Evolutionary conservation across 2,113 vertebrate species (phyloP), one percentile per base, ranked within the genome.

Genomic region (Trichechus manatus): DNA sequence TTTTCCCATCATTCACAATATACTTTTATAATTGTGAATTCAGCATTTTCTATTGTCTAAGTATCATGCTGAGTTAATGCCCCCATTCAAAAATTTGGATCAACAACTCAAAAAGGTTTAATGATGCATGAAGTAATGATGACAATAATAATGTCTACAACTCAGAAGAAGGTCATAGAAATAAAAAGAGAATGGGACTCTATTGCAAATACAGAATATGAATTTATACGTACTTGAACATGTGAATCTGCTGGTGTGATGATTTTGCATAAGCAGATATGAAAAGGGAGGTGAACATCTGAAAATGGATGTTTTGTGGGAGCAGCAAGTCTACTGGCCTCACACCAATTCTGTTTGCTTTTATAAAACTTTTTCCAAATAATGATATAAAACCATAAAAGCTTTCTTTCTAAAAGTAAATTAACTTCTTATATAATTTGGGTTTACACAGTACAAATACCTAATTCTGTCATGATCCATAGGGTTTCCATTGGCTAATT

Each of bases 81-180:
- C 25, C 47, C 20, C 9, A n/a, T 89, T 87, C 87, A 82, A 86
- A 95, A 92, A 91, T 95, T 78, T 93, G 74, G 74, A 86, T 91
- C 95, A 92, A 44, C 61, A n/a, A 23, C 36, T 94, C 91, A 63
- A 63, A 96, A 91, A 88, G 91, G 1, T 29, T 90, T 87, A 93
- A n/a, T 88, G 94, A 90, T 50, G 72, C 77, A 74, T 97, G 88
- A 95, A 80, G 84, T 83, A 96, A 90, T 77, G 33, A 78, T 74
- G 86, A 91, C 44, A 80, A 86, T 90, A 80, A 95, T 87, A 87
- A 93, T 84, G 86, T 93, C 87, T 78, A 81, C 29, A 85, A 78
- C 39, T 74, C 44, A 47, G 72, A 91, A 47, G 78, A 91, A 92
- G 17, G 39, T 89, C 90, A 96, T 44, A 47, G 44, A 96, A 72